Conservation (phyloP, 2,888 invertebrate genomes). For the Netelia melanura region DNA sequence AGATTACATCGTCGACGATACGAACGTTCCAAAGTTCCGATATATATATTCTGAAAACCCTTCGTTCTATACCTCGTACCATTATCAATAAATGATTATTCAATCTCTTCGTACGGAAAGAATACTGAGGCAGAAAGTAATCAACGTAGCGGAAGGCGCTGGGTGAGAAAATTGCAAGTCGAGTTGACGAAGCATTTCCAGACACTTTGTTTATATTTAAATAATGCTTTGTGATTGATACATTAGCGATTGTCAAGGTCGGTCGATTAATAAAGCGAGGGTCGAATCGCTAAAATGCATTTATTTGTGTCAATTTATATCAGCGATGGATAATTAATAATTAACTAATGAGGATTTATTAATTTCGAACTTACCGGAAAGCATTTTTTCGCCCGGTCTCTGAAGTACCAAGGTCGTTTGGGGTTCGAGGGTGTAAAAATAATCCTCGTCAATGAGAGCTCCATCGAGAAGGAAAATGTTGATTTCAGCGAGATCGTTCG, state of each 20-base stretch:
- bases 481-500: slow-evolving; percentile 75
- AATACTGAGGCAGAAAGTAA: slow-evolving; percentile 2
- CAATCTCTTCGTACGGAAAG: slow-evolving; percentile 38
- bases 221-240: not conserved
- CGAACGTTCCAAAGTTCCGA: not conserved
- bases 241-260: not conserved
- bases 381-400: slow-evolving; percentile 81
- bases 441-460: slow-evolving; percentile 88
- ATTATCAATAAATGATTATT: slow-evolving; percentile 7
- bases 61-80: slow-evolving; percentile 8
- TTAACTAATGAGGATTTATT: not conserved
- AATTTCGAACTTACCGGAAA: slow-evolving; percentile 80
- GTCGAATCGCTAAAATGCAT: too few relatives aligned
- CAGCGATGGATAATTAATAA: not conserved
- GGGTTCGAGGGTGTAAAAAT: slow-evolving; percentile 90
- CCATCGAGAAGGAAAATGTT: slow-evolving; percentile 81
- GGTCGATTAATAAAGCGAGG: too few relatives aligned
- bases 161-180: not conserved
- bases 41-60: not conserved
- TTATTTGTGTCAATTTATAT: not conserved
- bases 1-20: slow-evolving; percentile 19
- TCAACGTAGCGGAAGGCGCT: slow-evolving; percentile 41
- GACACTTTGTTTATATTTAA: slow-evolving; percentile 17
- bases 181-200: slow-evolving; percentile 17
- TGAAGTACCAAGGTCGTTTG: slow-evolving; percentile 91